Evolutionary conservation across 2,113 vertebrate species (phyloP).

Genomic region (Martes martes): DNA sequence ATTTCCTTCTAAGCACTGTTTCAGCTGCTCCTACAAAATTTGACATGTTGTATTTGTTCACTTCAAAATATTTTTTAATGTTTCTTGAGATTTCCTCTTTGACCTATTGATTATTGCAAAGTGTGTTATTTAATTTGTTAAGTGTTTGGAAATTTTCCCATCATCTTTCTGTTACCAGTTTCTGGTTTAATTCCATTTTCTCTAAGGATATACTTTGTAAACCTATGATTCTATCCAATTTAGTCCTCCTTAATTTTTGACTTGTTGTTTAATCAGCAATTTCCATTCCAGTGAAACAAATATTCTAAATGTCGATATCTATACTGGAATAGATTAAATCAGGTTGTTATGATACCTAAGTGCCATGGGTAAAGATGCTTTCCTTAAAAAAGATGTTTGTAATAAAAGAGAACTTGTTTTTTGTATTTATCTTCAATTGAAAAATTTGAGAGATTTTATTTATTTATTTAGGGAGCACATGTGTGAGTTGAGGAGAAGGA

Average conservation of each 20-base stretch:
- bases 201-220: background rate
- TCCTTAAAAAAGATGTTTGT: background rate
- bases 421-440: background rate
- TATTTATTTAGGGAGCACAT: background rate
- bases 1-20: background rate
- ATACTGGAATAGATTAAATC: background rate
- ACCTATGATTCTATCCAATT: conserved; percentile 3
- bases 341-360: background rate
- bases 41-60: background rate
- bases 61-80: background rate
- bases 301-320: background rate
- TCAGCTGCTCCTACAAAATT: background rate
- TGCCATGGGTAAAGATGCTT: background rate
- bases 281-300: background rate
- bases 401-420: background rate
- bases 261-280: background rate
- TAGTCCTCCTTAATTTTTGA: background rate
- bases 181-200: background rate
- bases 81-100: background rate
- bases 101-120: background rate
- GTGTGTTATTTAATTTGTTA: background rate
- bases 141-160: background rate
- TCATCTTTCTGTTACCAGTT: background rate
- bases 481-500: background rate
- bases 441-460: background rate